Conservation (phyloP, 2,888 invertebrate species). For the Elmis aenea region DNA sequence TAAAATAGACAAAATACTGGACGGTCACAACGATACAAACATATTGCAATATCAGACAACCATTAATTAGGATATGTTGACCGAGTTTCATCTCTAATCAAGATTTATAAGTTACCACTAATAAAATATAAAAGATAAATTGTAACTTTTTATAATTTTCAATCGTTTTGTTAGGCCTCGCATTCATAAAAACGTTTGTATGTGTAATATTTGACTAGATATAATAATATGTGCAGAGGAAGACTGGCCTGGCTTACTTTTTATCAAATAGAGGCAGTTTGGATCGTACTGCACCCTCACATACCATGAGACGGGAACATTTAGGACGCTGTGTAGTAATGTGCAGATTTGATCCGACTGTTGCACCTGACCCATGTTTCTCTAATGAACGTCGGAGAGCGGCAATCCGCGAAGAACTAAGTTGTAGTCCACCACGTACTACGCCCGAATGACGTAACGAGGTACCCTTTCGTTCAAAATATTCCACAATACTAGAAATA, state of each 20-base stretch:
- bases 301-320: slow-evolving; percentile 66
- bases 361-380: slow-evolving; percentile 28
- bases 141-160: slow-evolving; percentile 1
- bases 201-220: slow-evolving; percentile 18
- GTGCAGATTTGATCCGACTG: slow-evolving; percentile 16
- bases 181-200: slow-evolving; percentile 12
- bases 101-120: slow-evolving; percentile 14
- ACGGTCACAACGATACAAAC: slow-evolving; percentile 21
- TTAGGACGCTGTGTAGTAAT: slow-evolving; percentile 41
- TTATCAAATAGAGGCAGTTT: slow-evolving; percentile 83
- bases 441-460: slow-evolving; percentile 51
- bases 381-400: slow-evolving; percentile 40
- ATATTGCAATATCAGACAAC: slow-evolving; percentile 8
- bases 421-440: slow-evolving; percentile 40
- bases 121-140: slow-evolving; percentile 9
- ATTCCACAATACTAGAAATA: slow-evolving; percentile 81
- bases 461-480: slow-evolving; percentile 75
- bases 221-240: slow-evolving; percentile 22
- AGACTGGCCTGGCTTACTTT: slow-evolving; percentile 46
- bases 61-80: slow-evolving; percentile 16
- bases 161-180: slow-evolving; percentile 10
- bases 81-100: slow-evolving; percentile 13
- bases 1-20: slow-evolving; percentile 20
- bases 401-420: slow-evolving; percentile 42
- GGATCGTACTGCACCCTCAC: slow-evolving; percentile 82